phyloP scores from a whole-genome alignment of 1,140 invertebrate genomes.

The Coboldia fuscipes region DNA sequence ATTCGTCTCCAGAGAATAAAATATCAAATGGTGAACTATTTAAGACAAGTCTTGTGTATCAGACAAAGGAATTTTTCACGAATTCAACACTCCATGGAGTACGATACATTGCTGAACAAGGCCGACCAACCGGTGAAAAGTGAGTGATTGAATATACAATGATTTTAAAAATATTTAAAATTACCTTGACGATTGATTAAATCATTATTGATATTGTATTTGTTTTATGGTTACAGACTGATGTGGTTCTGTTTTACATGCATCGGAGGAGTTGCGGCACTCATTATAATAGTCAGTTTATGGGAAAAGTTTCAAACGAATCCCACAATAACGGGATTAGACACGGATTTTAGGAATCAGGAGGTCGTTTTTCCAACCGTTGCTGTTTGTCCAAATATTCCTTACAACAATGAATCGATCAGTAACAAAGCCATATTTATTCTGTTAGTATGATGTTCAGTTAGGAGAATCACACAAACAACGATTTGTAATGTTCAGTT shows the following conservation, averaged over 20 bases:
- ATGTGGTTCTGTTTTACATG: conserved; percentile 50
- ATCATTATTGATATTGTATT: too few relatives aligned
- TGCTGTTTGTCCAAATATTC: conserved; percentile 32
- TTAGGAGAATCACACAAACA: too few relatives aligned
- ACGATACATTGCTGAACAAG: conserved; percentile 41
- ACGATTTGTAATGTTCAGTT: too few relatives aligned
- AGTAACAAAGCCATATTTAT: too few relatives aligned
- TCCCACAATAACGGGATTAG: conserved; percentile 51
- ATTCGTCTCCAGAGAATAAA: too few relatives aligned
- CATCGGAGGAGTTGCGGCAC: conserved; percentile 36
- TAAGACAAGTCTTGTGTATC: conserved; percentile 33
- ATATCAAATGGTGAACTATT: conserved; percentile 17
- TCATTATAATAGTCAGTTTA: conserved; percentile 45
- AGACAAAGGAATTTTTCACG: conserved; percentile 43
- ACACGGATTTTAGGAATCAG: conserved; percentile 52
- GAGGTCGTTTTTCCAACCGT: conserved; percentile 46
- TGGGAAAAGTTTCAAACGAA: conserved; percentile 61
- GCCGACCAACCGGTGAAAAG: conserved; percentile 43
- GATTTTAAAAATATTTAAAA: conserved; percentile 2
- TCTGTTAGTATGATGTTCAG: too few relatives aligned
- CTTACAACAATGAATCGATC: too few relatives aligned
- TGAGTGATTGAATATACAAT: conserved; percentile 8
- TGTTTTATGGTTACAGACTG: conserved; percentile 26
- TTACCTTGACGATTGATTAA: not conserved
- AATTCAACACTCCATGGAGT: conserved; percentile 49